Percentiles rank a stretch among this genome's conserved stretches.
These are phyloP conservation scores for Arenaria interpres DNA, from an alignment of 2,113 vertebrate genomes.

Conservation along the genomic window DNA sequence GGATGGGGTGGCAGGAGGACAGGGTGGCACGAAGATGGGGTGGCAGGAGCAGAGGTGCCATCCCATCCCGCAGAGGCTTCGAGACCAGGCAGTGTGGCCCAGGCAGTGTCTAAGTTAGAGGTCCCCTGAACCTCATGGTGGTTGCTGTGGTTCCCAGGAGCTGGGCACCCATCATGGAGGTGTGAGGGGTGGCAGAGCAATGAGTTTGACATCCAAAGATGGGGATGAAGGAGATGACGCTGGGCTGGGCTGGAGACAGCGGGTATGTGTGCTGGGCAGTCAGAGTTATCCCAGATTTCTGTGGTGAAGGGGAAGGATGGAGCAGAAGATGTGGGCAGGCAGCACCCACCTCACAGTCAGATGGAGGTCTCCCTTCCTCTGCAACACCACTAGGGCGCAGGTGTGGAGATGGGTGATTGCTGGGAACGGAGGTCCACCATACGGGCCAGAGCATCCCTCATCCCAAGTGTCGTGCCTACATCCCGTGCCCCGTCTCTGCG, in stretches of 20 bases:
- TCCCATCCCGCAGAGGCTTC: background rate
- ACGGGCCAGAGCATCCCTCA: background rate
- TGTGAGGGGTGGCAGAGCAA: background rate
- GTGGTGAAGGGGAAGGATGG: background rate
- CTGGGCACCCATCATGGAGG: accelerated
- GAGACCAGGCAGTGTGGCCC: background rate
- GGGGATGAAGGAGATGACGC: background rate
- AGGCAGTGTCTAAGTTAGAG: too few species aligned
- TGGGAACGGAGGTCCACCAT: background rate
- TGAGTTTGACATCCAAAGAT: background rate
- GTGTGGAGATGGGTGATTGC: background rate
- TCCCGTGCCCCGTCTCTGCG: accelerated
- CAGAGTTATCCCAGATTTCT: background rate
- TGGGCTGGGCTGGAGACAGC: background rate
- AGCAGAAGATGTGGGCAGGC: background rate
- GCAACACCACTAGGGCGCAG: accelerated
- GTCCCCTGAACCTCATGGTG: accelerated
- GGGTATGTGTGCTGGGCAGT: accelerated
- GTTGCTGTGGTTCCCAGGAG: accelerated
- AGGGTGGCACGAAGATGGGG: accelerated
- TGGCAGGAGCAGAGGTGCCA: background rate
- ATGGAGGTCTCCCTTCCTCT: background rate
- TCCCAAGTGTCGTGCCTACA: background rate
- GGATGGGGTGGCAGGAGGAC: accelerated
- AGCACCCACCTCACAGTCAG: background rate